A percentile compares a stretch with the other conserved stretches of the same genome.
Evolutionary conservation across 2,888 invertebrate species (phyloP).

Genomic region (Gerosis bhagava): DNA sequence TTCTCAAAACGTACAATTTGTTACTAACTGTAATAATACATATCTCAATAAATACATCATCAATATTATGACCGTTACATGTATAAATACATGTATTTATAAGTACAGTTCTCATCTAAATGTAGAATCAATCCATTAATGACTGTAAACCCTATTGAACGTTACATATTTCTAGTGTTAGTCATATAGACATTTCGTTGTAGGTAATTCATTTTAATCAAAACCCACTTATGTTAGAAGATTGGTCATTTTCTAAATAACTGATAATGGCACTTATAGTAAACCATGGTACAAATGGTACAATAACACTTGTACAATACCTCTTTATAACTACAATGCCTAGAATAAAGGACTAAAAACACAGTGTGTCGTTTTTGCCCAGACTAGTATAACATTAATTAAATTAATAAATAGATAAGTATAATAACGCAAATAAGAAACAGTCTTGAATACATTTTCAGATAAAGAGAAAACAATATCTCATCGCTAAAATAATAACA

Average conservation of each 20-base stretch:
- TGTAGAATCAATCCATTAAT: no score
- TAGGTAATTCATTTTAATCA: conserved; percentile 9
- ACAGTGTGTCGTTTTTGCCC: no score
- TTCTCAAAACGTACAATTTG: no score
- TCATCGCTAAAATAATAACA: conserved; percentile 2
- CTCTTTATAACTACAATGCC: conserved; percentile 33
- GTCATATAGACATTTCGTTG: neutral
- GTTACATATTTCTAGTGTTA: no score
- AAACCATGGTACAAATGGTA: conserved; percentile 18
- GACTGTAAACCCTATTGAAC: no score
- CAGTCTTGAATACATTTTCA: conserved; percentile 25
- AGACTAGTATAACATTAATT: conserved; percentile 26
- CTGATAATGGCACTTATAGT: conserved; percentile 26
- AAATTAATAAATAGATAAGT: conserved; percentile 25
- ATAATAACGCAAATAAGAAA: conserved; percentile 17
- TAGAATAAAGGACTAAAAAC: conserved; percentile 37
- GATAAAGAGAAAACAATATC: conserved; percentile 17
- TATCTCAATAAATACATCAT: no score
- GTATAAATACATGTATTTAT: no score
- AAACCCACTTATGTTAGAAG: conserved; percentile 13
- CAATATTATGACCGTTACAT: no score
- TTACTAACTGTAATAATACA: no score
- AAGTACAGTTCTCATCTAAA: no score
- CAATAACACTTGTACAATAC: conserved; percentile 17
- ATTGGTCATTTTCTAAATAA: conserved; percentile 18